A percentile compares a stretch with the other conserved stretches of the same genome.
These are phyloP conservation scores for Drosophila quadrilineata DNA, from an alignment of 1,140 invertebrate species.

Conservation along the genomic window DNA sequence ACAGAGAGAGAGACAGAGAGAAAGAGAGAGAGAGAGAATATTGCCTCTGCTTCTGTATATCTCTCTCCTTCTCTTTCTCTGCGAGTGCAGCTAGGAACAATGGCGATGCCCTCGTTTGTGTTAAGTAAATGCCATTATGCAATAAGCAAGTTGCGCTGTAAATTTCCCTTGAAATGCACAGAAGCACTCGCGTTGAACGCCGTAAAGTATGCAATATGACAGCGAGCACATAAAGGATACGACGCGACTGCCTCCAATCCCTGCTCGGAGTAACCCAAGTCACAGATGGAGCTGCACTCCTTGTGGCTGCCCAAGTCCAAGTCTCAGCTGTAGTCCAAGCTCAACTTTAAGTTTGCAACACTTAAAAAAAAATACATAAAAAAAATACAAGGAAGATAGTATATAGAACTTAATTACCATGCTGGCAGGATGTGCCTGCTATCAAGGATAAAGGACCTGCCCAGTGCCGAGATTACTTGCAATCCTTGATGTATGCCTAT, in stretches of 20 bases:
- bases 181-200: constrained; percentile 74
- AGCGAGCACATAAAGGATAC: constrained; percentile 65
- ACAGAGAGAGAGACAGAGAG: too few species aligned
- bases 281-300: background rate
- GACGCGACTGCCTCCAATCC: background rate
- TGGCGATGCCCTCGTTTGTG: constrained; percentile 40
- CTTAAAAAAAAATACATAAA: too few species aligned
- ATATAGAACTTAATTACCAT: constrained; percentile 57
- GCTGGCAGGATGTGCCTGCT: too few species aligned
- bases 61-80: too few species aligned
- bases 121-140: constrained; percentile 73
- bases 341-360: background rate
- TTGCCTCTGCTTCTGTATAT: too few species aligned
- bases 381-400: too few species aligned
- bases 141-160: constrained; percentile 68
- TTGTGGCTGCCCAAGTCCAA: background rate
- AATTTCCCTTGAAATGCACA: constrained; percentile 71
- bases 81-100: constrained; percentile 6
- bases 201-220: constrained; percentile 73
- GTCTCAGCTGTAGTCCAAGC: background rate
- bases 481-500: too few species aligned
- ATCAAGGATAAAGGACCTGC: constrained; percentile 34
- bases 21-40: too few species aligned
- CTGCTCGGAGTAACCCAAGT: background rate
- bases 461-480: constrained; percentile 24